These are phyloP conservation scores for Calcarius lapponicus DNA, from an alignment of 2,797 vertebrate genomes.

Conservation along the genomic window DNA sequence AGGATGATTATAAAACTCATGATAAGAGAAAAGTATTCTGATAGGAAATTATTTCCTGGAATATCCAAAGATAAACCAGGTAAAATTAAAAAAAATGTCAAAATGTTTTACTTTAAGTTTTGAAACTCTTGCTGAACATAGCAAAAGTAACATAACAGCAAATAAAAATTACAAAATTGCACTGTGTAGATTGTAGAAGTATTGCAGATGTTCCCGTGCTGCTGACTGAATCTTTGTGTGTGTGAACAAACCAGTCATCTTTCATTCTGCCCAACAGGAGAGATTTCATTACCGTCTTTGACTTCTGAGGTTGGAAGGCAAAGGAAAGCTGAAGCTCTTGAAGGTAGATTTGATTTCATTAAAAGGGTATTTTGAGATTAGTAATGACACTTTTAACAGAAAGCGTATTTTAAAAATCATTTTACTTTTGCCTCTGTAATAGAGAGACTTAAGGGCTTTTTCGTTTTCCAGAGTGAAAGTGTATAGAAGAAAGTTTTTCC, in stretches of 20 bases:
- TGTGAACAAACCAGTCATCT: background rate
- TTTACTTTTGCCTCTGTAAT: background rate
- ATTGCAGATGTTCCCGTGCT: background rate
- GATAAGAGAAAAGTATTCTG: background rate
- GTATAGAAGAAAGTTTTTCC: background rate
- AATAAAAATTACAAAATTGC: background rate
- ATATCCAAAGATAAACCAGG: background rate
- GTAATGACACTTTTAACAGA: background rate
- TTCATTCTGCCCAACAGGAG: conserved; percentile 28
- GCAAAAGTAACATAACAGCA: background rate
- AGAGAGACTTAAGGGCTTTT: background rate
- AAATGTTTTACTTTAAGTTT: background rate
- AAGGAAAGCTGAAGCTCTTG: conserved; percentile 18
- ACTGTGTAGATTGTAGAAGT: background rate
- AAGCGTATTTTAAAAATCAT: background rate
- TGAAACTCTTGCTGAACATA: background rate
- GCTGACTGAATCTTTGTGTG: background rate
- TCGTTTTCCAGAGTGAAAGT: background rate
- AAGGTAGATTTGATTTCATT: conserved; percentile 18
- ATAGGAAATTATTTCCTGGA: background rate
- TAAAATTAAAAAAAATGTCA: background rate
- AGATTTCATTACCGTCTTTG: conserved; percentile 9
- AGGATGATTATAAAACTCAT: background rate
- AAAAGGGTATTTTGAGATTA: background rate
- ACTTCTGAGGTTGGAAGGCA: conserved; percentile 30